Conservation (phyloP, 2,888 invertebrate species). For the Drosophila incognita region DNA sequence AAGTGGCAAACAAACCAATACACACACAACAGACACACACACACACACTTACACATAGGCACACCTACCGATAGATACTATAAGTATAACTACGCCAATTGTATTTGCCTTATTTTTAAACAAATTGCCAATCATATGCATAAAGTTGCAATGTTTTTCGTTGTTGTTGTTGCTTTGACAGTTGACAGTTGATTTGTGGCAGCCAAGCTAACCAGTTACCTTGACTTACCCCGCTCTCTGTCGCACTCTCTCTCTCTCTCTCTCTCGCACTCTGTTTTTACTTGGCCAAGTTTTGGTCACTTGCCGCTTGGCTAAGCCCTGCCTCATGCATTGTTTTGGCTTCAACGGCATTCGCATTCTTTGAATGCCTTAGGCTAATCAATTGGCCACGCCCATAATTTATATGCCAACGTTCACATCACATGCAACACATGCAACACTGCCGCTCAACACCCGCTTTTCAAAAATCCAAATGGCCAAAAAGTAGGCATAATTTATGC, state of each 20-base stretch:
- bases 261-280: slow-evolving; percentile 5
- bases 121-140: slow-evolving; percentile 63
- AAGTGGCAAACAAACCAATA: slow-evolving; percentile 67
- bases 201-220: neutral
- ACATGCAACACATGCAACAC: slow-evolving; percentile 7
- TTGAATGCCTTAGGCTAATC: slow-evolving; percentile 19
- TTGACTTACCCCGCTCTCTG: neutral
- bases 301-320: slow-evolving; percentile 46
- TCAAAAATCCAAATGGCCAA: neutral
- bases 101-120: slow-evolving; percentile 61
- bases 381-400: slow-evolving; percentile 29
- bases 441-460: neutral
- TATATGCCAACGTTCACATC: neutral
- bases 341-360: slow-evolving; percentile 42
- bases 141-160: slow-evolving; percentile 7
- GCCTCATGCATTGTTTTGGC: slow-evolving; percentile 55
- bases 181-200: slow-evolving; percentile 28
- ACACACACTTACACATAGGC: slow-evolving; percentile 9
- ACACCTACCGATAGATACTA: slow-evolving; percentile 3
- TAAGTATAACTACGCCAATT: neutral
- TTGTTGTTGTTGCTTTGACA: slow-evolving; percentile 14
- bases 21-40: slow-evolving; percentile 17
- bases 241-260: neutral
- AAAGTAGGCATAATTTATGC: neutral
- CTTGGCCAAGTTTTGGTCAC: slow-evolving; percentile 58